These are phyloP conservation scores for Eurytoma adleriae DNA, from an alignment of 2,888 invertebrate species.

Conservation along the genomic window DNA sequence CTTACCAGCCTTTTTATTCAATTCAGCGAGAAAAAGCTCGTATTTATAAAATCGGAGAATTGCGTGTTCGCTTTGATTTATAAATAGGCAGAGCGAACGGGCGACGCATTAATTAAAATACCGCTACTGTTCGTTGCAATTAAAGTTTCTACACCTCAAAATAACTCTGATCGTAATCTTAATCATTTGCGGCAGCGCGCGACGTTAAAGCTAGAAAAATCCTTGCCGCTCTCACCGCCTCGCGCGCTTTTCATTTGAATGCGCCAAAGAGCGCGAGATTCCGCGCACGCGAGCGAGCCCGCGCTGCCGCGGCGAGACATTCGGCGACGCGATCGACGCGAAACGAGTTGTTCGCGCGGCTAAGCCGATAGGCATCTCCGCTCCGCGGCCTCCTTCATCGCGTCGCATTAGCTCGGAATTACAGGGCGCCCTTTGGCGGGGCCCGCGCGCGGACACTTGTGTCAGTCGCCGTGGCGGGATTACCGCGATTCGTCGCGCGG, in stretches of 20 bases:
- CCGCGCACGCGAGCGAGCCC: no score
- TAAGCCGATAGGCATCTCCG: constrained; percentile 5
- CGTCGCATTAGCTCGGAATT: constrained; percentile 25
- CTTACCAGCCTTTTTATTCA: not conserved
- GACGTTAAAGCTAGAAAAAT: no score
- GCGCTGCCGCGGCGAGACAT: not conserved
- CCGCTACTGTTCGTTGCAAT: no score
- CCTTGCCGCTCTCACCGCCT: no score
- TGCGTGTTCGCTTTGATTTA: no score
- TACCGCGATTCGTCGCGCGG: not conserved
- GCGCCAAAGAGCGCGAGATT: not conserved
- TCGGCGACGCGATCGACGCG: not conserved
- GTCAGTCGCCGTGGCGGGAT: not conserved
- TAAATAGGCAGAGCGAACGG: no score
- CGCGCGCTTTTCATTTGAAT: not conserved
- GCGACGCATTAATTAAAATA: no score
- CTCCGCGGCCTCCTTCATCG: not conserved
- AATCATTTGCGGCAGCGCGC: no score
- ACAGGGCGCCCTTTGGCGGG: constrained; percentile 1
- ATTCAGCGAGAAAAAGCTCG: no score
- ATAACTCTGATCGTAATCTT: no score
- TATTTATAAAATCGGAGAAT: no score
- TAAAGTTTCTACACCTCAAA: no score
- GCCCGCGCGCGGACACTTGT: not conserved
- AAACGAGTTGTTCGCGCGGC: not conserved